Percentiles rank a stretch among this genome's conserved stretches.
These are phyloP conservation scores for Scartelaos histophorus DNA, from an alignment of 2,113 vertebrate species.

Conservation along the genomic window DNA sequence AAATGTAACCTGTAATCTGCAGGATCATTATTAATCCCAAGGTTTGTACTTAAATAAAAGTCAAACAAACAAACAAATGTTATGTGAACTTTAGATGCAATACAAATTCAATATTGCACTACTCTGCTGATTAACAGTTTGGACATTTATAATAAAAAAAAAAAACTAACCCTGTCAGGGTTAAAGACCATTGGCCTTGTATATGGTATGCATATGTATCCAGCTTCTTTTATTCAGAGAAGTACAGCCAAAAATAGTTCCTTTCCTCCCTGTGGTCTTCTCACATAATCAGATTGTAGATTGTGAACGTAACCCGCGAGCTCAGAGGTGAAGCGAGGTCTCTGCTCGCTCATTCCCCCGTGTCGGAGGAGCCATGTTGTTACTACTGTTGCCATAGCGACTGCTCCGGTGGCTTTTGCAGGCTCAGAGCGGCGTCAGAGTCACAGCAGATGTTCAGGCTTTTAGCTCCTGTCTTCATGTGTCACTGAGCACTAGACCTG, in stretches of 20 bases:
- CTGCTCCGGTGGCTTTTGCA: slow-evolving; percentile 22
- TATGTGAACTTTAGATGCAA: too few species aligned
- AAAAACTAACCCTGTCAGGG: too few species aligned
- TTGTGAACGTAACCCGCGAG: slow-evolving; percentile 2
- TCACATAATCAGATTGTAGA: slow-evolving; percentile 1
- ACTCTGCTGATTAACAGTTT: too few species aligned
- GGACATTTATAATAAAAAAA: too few species aligned
- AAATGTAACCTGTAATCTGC: too few species aligned
- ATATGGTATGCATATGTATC: background rate
- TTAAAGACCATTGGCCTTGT: too few species aligned
- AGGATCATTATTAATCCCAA: too few species aligned
- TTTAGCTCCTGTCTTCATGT: slow-evolving; percentile 18
- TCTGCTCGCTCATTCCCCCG: background rate
- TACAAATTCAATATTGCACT: too few species aligned
- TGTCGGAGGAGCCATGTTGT: slow-evolving; percentile 35
- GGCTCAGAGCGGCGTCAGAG: slow-evolving; percentile 33
- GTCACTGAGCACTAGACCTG: slow-evolving; percentile 10
- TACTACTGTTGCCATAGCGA: slow-evolving; percentile 35
- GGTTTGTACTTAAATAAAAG: background rate
- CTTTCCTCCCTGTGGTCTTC: background rate
- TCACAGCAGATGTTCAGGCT: slow-evolving; percentile 57
- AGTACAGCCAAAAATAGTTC: background rate
- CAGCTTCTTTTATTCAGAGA: background rate
- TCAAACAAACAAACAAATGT: background rate
- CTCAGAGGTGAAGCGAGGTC: slow-evolving; percentile 24